A percentile compares a stretch with the other conserved stretches of the same genome.
phyloP scores from a whole-genome alignment of 2,113 vertebrate genomes.

The Microcebus ravelobensis region DNA sequence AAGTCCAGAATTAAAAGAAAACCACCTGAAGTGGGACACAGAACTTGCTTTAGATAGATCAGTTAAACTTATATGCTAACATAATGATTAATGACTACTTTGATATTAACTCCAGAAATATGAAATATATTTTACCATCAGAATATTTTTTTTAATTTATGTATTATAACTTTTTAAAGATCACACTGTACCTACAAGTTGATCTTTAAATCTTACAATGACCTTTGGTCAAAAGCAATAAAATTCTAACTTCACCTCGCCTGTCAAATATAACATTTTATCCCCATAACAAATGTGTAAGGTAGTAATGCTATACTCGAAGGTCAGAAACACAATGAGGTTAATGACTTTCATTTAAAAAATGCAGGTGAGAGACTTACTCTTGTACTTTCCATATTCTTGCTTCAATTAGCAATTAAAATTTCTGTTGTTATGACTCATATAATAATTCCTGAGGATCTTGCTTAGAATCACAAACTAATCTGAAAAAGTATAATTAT shows the following conservation, averaged over 20 bases:
- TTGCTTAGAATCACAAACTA: background rate
- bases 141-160: background rate
- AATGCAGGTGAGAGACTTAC: background rate
- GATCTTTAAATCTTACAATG: conserved; percentile 30
- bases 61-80: background rate
- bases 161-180: conserved; percentile 42
- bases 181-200: background rate
- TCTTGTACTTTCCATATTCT: background rate
- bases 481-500: background rate
- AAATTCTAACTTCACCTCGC: background rate
- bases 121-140: background rate
- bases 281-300: background rate
- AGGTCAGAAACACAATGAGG: conserved; percentile 1
- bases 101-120: background rate
- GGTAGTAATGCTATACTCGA: background rate
- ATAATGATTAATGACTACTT: background rate
- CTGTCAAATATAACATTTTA: background rate
- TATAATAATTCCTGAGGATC: background rate
- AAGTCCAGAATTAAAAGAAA: conserved; percentile 2
- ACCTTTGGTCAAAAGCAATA: conserved; percentile 55
- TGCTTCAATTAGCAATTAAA: background rate
- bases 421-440: background rate
- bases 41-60: background rate
- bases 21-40: background rate
- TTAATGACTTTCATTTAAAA: background rate